Percentiles rank a stretch among this genome's conserved stretches.
Evolutionary conservation across 2,113 vertebrate genomes (phyloP).

Genomic region (Entelurus aequoreus): DNA sequence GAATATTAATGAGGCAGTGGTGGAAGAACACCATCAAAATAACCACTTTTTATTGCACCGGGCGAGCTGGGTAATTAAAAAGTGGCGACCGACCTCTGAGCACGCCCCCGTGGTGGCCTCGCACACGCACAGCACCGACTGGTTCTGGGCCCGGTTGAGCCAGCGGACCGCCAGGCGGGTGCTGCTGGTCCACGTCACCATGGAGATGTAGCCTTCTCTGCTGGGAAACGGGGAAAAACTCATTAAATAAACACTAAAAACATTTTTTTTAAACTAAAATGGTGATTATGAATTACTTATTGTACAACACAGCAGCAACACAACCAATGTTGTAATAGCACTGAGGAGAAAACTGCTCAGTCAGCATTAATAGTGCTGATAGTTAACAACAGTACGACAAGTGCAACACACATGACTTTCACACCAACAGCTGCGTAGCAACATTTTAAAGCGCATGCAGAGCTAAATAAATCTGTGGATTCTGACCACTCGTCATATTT

Average conservation of each 20-base stretch:
- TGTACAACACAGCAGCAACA: too few species aligned
- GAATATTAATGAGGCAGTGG: constrained; percentile 46
- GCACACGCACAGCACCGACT: constrained; percentile 75
- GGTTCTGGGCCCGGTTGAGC: constrained; percentile 78
- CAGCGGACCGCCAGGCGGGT: constrained; percentile 74
- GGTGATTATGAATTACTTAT: too few species aligned
- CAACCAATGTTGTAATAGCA: too few species aligned
- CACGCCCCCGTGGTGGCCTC: constrained; percentile 78
- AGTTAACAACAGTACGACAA: too few species aligned
- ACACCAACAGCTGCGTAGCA: too few species aligned
- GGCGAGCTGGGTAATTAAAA: constrained; percentile 28
- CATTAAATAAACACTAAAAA: background rate
- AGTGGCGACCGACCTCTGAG: constrained; percentile 62
- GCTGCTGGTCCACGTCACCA: constrained; percentile 78
- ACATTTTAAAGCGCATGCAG: too few species aligned
- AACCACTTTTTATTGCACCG: constrained; percentile 32
- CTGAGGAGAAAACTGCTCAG: too few species aligned
- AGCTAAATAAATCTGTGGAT: too few species aligned
- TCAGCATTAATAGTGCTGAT: too few species aligned
- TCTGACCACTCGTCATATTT: too few species aligned
- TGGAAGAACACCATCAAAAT: constrained; percentile 44
- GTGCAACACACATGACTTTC: too few species aligned
- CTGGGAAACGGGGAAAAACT: constrained; percentile 18
- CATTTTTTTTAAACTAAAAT: too few species aligned
- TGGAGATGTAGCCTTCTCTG: constrained; percentile 75